Conservation (phyloP, 2,888 invertebrate species). For the Tricholauxania praeusta region DNA sequence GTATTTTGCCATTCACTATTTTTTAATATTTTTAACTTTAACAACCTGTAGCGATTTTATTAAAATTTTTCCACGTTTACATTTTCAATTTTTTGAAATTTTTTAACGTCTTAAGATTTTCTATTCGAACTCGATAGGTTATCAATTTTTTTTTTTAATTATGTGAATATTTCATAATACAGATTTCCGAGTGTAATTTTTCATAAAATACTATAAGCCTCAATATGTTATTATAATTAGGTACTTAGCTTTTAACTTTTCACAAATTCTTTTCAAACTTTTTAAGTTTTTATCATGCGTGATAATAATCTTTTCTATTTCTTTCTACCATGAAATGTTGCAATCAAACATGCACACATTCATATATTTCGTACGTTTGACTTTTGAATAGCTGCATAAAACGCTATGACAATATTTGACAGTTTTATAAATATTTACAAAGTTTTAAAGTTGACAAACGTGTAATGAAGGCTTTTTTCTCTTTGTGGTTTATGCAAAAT, state of each 20-base stretch:
- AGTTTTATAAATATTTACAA: neutral
- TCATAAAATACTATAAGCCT: too few relatives aligned
- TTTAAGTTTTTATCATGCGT: neutral
- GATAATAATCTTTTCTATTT: neutral
- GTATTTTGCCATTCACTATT: too few relatives aligned
- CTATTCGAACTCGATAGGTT: neutral
- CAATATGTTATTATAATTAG: too few relatives aligned
- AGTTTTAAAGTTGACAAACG: neutral
- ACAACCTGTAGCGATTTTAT: too few relatives aligned
- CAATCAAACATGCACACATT: neutral
- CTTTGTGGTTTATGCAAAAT: too few relatives aligned
- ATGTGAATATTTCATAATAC: too few relatives aligned
- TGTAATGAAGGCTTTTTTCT: neutral
- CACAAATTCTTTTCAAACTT: neutral
- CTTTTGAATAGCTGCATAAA: too few relatives aligned
- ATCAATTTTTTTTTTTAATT: too few relatives aligned
- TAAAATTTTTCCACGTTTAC: too few relatives aligned
- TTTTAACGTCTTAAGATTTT: neutral
- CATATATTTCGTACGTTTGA: too few relatives aligned
- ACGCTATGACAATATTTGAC: neutral
- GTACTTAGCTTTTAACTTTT: neutral
- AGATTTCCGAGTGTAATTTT: too few relatives aligned
- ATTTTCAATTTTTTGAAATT: neutral
- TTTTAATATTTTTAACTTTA: too few relatives aligned
- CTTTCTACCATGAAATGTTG: slow-evolving; percentile 2